Percentiles rank a stretch among this genome's conserved stretches.
phyloP scores from a whole-genome alignment of 92 coral and sea anemone genomes.

The Epizoanthus fatuus region DNA sequence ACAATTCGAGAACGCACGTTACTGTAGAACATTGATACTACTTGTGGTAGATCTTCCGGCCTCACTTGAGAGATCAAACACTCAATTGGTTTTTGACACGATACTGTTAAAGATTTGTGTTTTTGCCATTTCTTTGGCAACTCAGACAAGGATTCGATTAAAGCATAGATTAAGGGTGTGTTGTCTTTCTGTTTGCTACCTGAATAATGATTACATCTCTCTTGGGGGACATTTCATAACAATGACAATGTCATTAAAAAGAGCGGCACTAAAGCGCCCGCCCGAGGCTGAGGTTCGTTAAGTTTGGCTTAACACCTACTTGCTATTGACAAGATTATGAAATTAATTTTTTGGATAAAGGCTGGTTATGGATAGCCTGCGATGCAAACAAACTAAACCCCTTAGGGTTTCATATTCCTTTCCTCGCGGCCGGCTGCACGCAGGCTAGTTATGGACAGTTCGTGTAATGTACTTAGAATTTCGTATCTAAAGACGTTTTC shows the following conservation, averaged over 20 bases:
- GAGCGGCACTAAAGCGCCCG: background rate
- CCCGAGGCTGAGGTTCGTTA: too few relatives aligned
- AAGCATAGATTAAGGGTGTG: slow-evolving; percentile 14
- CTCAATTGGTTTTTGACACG: too few relatives aligned
- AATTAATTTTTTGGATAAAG: background rate
- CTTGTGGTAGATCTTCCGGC: too few relatives aligned
- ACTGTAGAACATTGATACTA: too few relatives aligned
- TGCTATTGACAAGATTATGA: background rate
- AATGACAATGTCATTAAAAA: too few relatives aligned
- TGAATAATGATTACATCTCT: background rate
- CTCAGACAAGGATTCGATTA: background rate
- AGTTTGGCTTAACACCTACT: slow-evolving; percentile 1
- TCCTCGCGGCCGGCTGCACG: too few relatives aligned
- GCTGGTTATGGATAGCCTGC: background rate
- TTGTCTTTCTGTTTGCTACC: slow-evolving; percentile 7
- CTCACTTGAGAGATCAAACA: too few relatives aligned
- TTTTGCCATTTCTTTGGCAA: background rate
- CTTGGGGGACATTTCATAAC: slow-evolving; percentile 1
- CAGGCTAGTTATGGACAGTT: background rate
- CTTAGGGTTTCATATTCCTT: too few relatives aligned
- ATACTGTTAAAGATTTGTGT: background rate
- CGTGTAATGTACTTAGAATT: too few relatives aligned
- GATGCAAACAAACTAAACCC: too few relatives aligned
- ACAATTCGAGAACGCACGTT: too few relatives aligned
- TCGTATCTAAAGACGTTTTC: too few relatives aligned